These are phyloP conservation scores for Atta colombica DNA, from an alignment of 1,140 invertebrate genomes.

Conservation along the genomic window DNA sequence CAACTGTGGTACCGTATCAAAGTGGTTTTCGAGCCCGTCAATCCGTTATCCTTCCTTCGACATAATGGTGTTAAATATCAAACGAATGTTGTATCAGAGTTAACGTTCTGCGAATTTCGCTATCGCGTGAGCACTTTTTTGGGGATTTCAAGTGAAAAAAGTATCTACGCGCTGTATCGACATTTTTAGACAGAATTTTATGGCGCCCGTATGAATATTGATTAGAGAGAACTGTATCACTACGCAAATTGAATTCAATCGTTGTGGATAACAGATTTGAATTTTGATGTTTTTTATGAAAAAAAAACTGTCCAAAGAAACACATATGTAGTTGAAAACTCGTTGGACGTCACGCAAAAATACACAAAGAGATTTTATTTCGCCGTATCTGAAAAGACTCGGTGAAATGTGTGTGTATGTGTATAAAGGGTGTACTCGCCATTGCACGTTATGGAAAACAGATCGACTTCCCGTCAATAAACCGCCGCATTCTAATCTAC, in stretches of 20 bases:
- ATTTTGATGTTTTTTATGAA: constrained; percentile 42
- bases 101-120: constrained; percentile 17
- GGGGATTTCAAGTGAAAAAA: constrained; percentile 27
- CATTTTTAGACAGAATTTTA: constrained; percentile 47
- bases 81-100: constrained; percentile 13
- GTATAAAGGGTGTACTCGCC: too few relatives aligned
- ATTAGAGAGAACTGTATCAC: constrained; percentile 39
- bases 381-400: neutral
- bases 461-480: constrained; percentile 53
- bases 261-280: constrained; percentile 50
- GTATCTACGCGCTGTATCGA: constrained; percentile 17
- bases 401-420: neutral
- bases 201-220: constrained; percentile 52
- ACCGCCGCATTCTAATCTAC: constrained; percentile 22
- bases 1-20: constrained; percentile 42
- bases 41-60: constrained; percentile 40
- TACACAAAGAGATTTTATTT: constrained; percentile 52
- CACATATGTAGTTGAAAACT: neutral
- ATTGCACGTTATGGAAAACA: constrained; percentile 15
- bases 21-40: constrained; percentile 43
- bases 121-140: neutral
- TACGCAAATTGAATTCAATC: constrained; percentile 53
- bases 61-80: constrained; percentile 41
- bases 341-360: constrained; percentile 47
- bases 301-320: constrained; percentile 7